Evolutionary conservation across 2,113 vertebrate species (phyloP).

Genomic region (Jacana jacana): DNA sequence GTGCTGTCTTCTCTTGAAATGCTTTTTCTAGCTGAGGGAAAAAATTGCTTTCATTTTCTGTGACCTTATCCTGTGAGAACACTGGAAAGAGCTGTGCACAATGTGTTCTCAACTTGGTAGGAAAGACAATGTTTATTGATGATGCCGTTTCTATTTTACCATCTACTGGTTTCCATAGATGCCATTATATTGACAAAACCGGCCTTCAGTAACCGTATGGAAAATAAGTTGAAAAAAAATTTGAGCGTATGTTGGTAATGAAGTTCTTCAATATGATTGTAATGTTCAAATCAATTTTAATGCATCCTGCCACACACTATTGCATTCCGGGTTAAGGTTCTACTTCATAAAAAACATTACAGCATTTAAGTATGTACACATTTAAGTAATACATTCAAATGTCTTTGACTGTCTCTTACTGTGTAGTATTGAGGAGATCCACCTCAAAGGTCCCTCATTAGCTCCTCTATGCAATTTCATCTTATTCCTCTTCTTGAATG

Average conservation of each 20-base stretch:
- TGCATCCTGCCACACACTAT: not conserved
- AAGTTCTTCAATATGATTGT: not conserved
- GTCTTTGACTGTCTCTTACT: not conserved
- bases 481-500: not conserved
- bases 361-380: not conserved
- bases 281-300: not conserved
- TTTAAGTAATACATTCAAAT: not conserved
- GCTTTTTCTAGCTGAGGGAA: not conserved
- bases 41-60: constrained; percentile 8
- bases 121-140: not conserved
- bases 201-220: not conserved
- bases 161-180: not conserved
- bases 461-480: not conserved
- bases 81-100: not conserved
- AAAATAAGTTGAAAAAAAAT: not conserved
- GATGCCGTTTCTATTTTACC: constrained; percentile 3
- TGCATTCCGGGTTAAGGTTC: not conserved
- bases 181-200: not conserved
- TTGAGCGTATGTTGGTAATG: not conserved
- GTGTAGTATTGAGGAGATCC: not conserved
- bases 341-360: not conserved
- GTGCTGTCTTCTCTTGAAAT: not conserved
- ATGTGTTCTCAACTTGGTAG: not conserved
- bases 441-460: not conserved
- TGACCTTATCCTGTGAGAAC: not conserved